Conservation (phyloP, 1,140 invertebrate species). For the Sycophila sp. region DNA sequence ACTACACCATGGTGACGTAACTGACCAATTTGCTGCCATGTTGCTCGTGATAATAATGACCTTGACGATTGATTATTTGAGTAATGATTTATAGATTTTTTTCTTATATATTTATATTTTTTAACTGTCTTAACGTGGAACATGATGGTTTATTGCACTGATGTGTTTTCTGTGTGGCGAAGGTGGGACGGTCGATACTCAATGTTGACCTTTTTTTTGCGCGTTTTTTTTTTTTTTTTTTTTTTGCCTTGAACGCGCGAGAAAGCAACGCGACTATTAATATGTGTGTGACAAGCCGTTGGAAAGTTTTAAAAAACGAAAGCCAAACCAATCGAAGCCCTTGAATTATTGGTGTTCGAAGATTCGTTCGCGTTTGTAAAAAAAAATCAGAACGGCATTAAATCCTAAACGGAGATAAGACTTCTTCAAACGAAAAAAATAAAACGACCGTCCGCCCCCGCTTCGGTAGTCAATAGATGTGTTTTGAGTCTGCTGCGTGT, state of each 20-base stretch:
- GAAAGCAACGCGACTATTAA: background rate
- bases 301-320: slow-evolving; percentile 3
- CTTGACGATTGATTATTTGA: slow-evolving; percentile 14
- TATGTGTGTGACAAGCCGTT: background rate
- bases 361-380: background rate
- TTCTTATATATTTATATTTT: background rate
- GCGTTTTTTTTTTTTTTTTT: too few species aligned
- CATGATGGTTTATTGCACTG: slow-evolving; percentile 56
- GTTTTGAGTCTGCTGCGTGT: slow-evolving; percentile 60
- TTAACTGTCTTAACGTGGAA: slow-evolving; percentile 45
- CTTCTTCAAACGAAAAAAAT: too few species aligned
- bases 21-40: slow-evolving; percentile 16
- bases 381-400: background rate
- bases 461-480: slow-evolving; percentile 56
- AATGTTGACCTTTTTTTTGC: too few species aligned
- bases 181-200: slow-evolving; percentile 53
- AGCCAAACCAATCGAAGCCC: background rate
- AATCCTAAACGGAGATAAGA: background rate
- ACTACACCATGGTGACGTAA: slow-evolving; percentile 26
- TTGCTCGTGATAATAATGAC: slow-evolving; percentile 22
- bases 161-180: slow-evolving; percentile 58
- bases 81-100: slow-evolving; percentile 10
- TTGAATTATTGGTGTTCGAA: background rate
- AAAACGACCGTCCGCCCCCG: slow-evolving; percentile 50
- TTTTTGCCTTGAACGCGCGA: too few species aligned